phyloP scores from a whole-genome alignment of 2,113 vertebrate genomes.

The Laticauda laticaudata region DNA sequence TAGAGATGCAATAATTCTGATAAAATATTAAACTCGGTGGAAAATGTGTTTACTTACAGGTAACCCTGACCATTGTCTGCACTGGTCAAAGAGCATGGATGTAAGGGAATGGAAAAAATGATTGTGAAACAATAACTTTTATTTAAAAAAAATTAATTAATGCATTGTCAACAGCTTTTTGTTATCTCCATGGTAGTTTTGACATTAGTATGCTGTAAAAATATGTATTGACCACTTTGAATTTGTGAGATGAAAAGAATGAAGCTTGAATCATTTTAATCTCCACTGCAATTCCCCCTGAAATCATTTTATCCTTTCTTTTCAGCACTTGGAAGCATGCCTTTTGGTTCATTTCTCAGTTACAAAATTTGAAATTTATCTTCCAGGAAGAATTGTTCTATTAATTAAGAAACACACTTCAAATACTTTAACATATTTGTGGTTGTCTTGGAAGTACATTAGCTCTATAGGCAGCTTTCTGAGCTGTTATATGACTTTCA shows the following conservation, averaged over 20 bases:
- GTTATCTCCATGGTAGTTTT: background rate
- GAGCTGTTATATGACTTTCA: conserved; percentile 54
- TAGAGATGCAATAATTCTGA: fast-evolving
- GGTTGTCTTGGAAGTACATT: conserved; percentile 37
- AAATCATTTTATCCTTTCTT: background rate
- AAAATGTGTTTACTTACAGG: background rate
- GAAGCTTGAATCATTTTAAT: background rate
- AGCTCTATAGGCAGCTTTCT: conserved; percentile 41
- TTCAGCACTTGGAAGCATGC: background rate
- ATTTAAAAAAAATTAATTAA: background rate
- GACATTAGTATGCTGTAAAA: background rate
- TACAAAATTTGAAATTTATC: background rate
- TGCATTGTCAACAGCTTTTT: background rate
- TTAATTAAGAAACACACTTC: conserved; percentile 48
- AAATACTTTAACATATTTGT: conserved; percentile 34
- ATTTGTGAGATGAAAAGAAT: background rate
- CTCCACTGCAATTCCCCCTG: background rate
- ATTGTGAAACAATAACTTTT: background rate
- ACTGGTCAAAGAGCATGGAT: background rate
- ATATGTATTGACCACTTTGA: background rate
- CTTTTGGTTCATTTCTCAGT: conserved; percentile 31
- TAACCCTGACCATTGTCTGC: background rate
- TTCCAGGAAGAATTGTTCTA: conserved; percentile 35
- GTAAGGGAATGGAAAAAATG: background rate
- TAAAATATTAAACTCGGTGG: background rate